Conservation (phyloP, 2,113 vertebrate genomes). For the Ondatra zibethicus region DNA sequence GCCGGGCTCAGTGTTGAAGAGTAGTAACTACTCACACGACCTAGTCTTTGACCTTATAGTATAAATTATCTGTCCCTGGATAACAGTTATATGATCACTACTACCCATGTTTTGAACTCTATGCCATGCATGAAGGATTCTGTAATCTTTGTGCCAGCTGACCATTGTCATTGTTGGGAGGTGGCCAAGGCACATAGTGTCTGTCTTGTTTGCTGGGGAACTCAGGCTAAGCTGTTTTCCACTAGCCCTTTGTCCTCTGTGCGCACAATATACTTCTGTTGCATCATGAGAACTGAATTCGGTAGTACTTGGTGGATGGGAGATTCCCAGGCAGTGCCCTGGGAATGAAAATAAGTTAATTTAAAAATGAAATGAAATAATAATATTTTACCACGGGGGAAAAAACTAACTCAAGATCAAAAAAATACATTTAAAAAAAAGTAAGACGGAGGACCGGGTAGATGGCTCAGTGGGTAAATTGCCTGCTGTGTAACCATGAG, state of each 20-base stretch:
- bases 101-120: not conserved
- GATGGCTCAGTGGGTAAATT: not conserved
- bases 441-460: not conserved
- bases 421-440: not conserved
- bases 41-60: constrained; percentile 20
- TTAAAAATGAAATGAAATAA: constrained; percentile 50
- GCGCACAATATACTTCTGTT: not conserved
- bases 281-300: not conserved
- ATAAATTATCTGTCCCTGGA: constrained; percentile 9
- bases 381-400: not conserved
- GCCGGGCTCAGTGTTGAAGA: not conserved
- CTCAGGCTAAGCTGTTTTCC: not conserved
- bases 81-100: not conserved
- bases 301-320: not conserved
- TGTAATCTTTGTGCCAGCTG: not conserved
- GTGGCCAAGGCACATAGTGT: not conserved
- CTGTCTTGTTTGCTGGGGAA: not conserved
- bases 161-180: not conserved
- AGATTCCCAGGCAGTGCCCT: not conserved
- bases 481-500: not conserved
- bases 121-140: not conserved
- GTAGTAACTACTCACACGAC: not conserved
- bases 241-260: not conserved
- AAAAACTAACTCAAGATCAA: constrained; percentile 29
- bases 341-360: not conserved